Percentiles rank a stretch among this genome's conserved stretches.
Evolutionary conservation across 2,888 invertebrate genomes (phyloP).

Genomic region (Tetranychus piercei): DNA sequence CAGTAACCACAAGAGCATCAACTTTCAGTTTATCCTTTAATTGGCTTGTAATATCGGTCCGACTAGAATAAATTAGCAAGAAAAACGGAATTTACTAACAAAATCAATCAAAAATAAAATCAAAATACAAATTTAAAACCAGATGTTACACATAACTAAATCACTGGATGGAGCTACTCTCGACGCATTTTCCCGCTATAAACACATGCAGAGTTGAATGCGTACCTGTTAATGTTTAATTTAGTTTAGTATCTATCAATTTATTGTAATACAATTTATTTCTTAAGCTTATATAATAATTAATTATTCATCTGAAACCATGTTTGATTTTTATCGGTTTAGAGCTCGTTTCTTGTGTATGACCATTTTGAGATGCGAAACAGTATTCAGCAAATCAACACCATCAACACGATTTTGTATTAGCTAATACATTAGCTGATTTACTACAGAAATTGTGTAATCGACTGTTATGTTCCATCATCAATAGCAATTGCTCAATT

Average conservation of each 20-base stretch:
- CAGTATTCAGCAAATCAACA: too few species aligned
- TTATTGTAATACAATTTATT: too few species aligned
- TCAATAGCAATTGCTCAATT: too few species aligned
- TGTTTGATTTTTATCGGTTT: not conserved
- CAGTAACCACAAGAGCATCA: slow-evolving; percentile 61
- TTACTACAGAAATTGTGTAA: too few species aligned
- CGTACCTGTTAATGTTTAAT: too few species aligned
- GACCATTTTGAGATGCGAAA: too few species aligned
- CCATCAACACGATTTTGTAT: too few species aligned
- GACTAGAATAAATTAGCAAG: slow-evolving; percentile 27
- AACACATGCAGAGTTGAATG: too few species aligned
- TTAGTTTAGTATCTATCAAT: too few species aligned
- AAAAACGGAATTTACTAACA: too few species aligned
- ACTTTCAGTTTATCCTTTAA: slow-evolving; percentile 32
- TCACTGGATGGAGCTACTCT: not conserved
- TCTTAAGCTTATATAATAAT: not conserved
- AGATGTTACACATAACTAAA: not conserved
- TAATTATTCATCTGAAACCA: not conserved
- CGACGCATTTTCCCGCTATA: not conserved
- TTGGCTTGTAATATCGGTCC: slow-evolving; percentile 28
- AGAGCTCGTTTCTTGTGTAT: not conserved
- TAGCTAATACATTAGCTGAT: too few species aligned
- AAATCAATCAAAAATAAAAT: not conserved
- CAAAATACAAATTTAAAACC: not conserved
- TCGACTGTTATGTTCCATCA: too few species aligned